Evolutionary conservation across 1,140 invertebrate genomes (phyloP).

Genomic region (Drosophila rufa): DNA sequence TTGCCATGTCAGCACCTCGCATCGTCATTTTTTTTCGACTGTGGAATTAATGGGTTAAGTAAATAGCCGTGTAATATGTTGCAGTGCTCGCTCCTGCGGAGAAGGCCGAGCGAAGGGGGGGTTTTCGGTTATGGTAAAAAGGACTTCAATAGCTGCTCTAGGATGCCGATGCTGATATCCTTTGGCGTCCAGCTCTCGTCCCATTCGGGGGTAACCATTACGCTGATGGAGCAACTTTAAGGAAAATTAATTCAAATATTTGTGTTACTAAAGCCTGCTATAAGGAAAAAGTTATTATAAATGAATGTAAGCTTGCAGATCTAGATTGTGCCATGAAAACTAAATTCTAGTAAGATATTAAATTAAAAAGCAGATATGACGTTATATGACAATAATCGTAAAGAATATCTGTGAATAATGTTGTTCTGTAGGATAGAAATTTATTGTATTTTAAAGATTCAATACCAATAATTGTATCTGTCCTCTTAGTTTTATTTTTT

Average conservation of each 20-base stretch:
- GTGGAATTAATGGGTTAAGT: constrained; percentile 79
- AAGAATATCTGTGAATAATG: no score
- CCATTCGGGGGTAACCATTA: background rate
- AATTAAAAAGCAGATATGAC: no score
- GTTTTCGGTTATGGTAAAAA: constrained; percentile 15
- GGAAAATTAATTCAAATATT: constrained; percentile 9
- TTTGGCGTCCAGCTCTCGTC: background rate
- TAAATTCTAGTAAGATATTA: no score
- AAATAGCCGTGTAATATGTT: constrained; percentile 77
- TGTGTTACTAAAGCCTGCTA: background rate
- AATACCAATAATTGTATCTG: no score
- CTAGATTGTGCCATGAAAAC: background rate
- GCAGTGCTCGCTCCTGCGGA: constrained; percentile 3
- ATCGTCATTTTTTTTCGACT: constrained; percentile 43
- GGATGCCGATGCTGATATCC: constrained; percentile 30
- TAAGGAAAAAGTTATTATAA: no score
- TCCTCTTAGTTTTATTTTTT: no score
- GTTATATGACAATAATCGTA: no score
- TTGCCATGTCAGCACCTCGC: constrained; percentile 62
- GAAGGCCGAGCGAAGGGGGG: background rate
- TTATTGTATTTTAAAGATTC: no score
- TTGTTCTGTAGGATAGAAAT: no score
- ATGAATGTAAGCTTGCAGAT: no score
- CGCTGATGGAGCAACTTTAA: constrained; percentile 7
- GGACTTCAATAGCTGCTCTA: constrained; percentile 12